phyloP scores from a whole-genome alignment of 2,113 vertebrate genomes.

The Irena cyanogastra region DNA sequence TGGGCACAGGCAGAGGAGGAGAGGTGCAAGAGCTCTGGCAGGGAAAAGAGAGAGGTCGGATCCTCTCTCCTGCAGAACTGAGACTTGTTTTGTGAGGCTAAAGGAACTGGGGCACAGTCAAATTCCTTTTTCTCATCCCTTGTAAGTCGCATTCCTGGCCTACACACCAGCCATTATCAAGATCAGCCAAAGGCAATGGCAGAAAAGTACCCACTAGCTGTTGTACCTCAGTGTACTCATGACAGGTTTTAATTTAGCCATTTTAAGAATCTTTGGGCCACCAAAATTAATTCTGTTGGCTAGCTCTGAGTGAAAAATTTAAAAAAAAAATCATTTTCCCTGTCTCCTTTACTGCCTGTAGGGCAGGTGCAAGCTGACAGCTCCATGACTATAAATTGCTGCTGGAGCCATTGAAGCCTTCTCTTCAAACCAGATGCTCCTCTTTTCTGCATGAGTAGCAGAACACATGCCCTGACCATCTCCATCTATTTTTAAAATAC shows the following conservation, averaged over 20 bases:
- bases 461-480: slow-evolving; percentile 11
- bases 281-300: neutral
- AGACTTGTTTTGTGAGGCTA: neutral
- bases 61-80: neutral
- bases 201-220: neutral
- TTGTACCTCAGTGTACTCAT: neutral
- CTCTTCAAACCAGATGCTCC: slow-evolving; percentile 52
- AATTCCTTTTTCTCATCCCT: neutral
- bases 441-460: slow-evolving; percentile 40
- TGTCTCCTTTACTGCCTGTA: neutral
- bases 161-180: neutral
- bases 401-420: slow-evolving; percentile 28
- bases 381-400: slow-evolving; percentile 33
- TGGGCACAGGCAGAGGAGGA: neutral
- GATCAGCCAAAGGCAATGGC: neutral
- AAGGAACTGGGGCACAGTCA: neutral
- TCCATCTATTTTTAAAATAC: slow-evolving; percentile 56
- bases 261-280: neutral
- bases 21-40: neutral
- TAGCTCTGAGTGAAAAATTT: neutral
- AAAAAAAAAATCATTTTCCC: neutral
- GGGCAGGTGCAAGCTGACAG: slow-evolving; percentile 38
- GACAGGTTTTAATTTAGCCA: neutral
- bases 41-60: neutral
- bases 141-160: neutral